Base-by-base conservation (phyloP, 2,888 invertebrate genomes). In the Oscheius onirici region DNA sequence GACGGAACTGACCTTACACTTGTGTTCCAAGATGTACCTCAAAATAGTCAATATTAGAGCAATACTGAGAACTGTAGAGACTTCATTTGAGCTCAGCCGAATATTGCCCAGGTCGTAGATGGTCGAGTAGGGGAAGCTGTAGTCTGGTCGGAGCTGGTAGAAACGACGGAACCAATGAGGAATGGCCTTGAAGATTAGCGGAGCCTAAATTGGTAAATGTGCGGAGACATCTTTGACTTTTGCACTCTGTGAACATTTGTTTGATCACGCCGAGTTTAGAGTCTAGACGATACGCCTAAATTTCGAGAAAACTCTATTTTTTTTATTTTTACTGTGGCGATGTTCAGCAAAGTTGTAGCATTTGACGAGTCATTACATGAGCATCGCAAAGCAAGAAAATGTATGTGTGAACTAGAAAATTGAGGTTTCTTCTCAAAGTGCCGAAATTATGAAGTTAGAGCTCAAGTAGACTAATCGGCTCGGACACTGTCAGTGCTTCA, bases 101-200 rank as follows among this genome's bases (percentile, higher is more conserved):
- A 79, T 73, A 73, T 63, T 65, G 24, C 58, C 43, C 40, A 82
- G 75, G 73, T 82, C 80, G 3, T 75, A 73, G 63, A 79, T 71
- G 67, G 77, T 66, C 5, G 79, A 74, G 6, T 74, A 71, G 5
- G 82, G 80, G 63, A 82, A 76, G 49, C 70, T 71, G 68, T 82
- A 82, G 66, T 82, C 80, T 13, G 82, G 82, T 24, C 79, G 75
- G n/a, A 82, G 63, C 65, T 73, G 66, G n/a, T 73, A 71, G 75
- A 79, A 81, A 49, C 82, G 65, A 8, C 74, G 68, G 2, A 74
- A 20, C 71, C 69, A 82, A 58, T 82, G 79, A 11, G 77, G 76
- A n/a, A 82, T 57, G 10, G 82, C 77, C 69, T 79, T 69, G 41
- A 60, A 67, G 41, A 77, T 68, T 10, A 81, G 73, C 49, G 71